These are phyloP conservation scores for Pangasius sanitwongsei DNA, from an alignment of 2,797 vertebrate species.

Conservation along the genomic window DNA sequence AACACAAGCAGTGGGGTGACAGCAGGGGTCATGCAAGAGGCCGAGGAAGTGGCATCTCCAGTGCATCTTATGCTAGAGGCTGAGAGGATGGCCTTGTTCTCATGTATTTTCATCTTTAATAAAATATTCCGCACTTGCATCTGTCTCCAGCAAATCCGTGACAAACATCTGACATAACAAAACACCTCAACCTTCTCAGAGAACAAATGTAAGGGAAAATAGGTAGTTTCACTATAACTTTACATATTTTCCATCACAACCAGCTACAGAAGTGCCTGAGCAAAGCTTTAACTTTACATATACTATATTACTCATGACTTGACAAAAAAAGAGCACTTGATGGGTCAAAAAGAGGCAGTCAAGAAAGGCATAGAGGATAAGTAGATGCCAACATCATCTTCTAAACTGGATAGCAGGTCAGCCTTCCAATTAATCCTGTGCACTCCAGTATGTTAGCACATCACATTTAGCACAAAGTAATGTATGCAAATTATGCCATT, in stretches of 20 bases:
- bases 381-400: slow-evolving; percentile 49
- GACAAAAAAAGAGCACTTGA: background rate
- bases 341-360: slow-evolving; percentile 44
- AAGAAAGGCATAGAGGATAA: slow-evolving; percentile 49
- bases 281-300: background rate
- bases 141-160: background rate
- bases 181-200: background rate
- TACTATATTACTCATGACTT: background rate
- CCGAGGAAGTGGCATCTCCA: too few relatives aligned
- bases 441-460: slow-evolving; percentile 63
- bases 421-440: slow-evolving; percentile 55
- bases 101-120: too few relatives aligned
- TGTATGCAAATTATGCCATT: slow-evolving; percentile 78
- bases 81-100: background rate
- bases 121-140: background rate
- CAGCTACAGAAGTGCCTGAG: background rate
- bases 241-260: background rate
- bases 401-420: slow-evolving; percentile 58
- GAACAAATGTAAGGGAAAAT: background rate
- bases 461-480: slow-evolving; percentile 72
- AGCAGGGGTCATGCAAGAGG: too few relatives aligned
- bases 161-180: too few relatives aligned
- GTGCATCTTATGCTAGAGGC: too few relatives aligned
- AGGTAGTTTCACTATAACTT: background rate
- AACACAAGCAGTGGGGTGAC: too few relatives aligned